Base-by-base conservation (phyloP, 2,113 vertebrate species). In the Bombycilla garrulus region DNA sequence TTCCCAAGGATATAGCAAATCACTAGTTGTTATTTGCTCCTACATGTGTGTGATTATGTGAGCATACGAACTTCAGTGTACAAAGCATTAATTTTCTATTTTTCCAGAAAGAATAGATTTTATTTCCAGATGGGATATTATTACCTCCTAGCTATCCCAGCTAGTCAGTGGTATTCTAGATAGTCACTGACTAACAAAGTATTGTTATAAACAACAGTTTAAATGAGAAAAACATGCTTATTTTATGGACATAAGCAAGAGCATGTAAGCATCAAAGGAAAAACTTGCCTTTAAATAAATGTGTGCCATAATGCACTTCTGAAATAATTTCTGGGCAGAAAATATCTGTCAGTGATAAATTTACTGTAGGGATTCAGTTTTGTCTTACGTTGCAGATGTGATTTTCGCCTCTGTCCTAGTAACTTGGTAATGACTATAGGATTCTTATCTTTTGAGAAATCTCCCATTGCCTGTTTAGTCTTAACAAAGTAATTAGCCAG, bases 381-480 rank as follows among this genome's bases (percentile, higher is more conserved):
- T 78, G 29, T 38, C 26, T 90, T 33, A 72, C 13, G 12, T 33
- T 76, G 22, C 21, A 93, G 82, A 42, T 50, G 31, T 42, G 57
- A 9, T 44, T 86, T 72, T 83, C 36, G 56, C 58, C 25, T 61
- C 64, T 57, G 35, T 86, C 56, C 45, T 77, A 15, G 50, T 61
- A 65, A 79, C 81, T 44, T 64, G 45, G 5, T 60, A 78, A 66
- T 67, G 31, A 33, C 20, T 77, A 28, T 35, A 58, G 24, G 25
- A 48, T 77, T 81, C 53, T 14, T 58, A 42, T 64, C 54, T 95
- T 97, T 79, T 65, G 91, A 89, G 82, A 92, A 94, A 93, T 76
- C 44, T 45, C 65, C 56, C 90, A 35, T 44, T 95, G 76, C 21
- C 66, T 95, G 10, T 67, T 56, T 69, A 65, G 25, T 26, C 58